Base-by-base conservation (phyloP, 1,140 invertebrate species). In the Hesperophylax magnus region DNA sequence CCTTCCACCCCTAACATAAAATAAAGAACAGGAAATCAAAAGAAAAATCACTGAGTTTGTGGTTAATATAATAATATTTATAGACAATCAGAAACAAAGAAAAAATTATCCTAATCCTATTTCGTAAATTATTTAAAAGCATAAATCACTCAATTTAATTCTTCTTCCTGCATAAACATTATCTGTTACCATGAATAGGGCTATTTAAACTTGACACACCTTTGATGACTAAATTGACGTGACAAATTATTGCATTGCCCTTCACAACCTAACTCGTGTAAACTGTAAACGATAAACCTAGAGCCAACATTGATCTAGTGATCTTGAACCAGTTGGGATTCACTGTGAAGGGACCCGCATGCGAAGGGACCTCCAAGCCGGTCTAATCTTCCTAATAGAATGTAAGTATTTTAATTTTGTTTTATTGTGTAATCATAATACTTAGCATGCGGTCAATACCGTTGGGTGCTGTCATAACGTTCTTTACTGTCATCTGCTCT, bases 321-420 rank as follows among this genome's bases (percentile, higher is more conserved):
- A 72, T 72, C 69, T 72, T 72, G 69, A 72, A 72, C 69, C 24
- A 72, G 69, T 72, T 72, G 18, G n/a, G 24, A 20, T 52, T 39
- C 27, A n/a, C 11, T 31, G 60, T 61, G 15, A 72, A 72, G 69
- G 69, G 69, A 72, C 69, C 69, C 69, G 69, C 69, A 72, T 72
- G 69, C 14, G 24, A n/a, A 72, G 18, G 18, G 47, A 53, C 69
- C 69, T 53, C 39, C 18, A 7, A 22, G 47, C 17, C 5, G 7
- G 14, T 72, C n/a, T 69, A 20, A 72, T 72, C 69, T 72, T n/a
- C 27, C 9, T 47, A 47, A 47, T 47, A 47, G 39, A 9, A 14
- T 14, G 1, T 14, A 14, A 47, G 39, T 47, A 47, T 47, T 47
- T 47, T 47, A 2, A 47, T 47, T 47, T n/a, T 3, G 31, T 47